A percentile compares a stretch with the other conserved stretches of the same genome.
Evolutionary conservation across 2,113 vertebrate genomes (phyloP).

Genomic region (Cheilinus undulatus): DNA sequence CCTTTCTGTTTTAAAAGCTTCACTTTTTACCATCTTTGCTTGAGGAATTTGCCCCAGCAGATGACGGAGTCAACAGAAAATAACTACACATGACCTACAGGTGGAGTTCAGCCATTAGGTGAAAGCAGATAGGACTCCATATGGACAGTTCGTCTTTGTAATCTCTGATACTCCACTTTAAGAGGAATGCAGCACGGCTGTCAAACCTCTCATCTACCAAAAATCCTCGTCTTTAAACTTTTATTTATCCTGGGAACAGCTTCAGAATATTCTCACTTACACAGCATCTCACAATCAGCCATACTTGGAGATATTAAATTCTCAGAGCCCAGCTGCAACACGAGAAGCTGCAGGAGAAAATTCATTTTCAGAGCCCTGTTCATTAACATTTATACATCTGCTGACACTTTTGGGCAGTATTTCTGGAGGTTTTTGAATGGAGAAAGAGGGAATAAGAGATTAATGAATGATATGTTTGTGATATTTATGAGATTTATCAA

Average conservation of each 20-base stretch:
- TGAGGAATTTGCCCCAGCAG: slow-evolving; percentile 14
- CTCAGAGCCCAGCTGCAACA: not conserved
- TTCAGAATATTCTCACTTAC: slow-evolving; percentile 14
- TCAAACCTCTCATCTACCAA: slow-evolving; percentile 26
- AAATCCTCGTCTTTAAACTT: slow-evolving; percentile 41
- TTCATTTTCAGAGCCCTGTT: slow-evolving; percentile 1
- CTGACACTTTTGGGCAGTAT: not conserved
- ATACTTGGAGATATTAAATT: slow-evolving; percentile 6
- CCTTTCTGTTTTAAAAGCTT: too few relatives aligned
- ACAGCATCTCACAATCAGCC: slow-evolving; percentile 16
- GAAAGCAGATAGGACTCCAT: slow-evolving; percentile 73
- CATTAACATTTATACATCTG: slow-evolving; percentile 17
- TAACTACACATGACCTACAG: slow-evolving; percentile 38
- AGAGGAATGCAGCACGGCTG: slow-evolving; percentile 50
- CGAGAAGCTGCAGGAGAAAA: not conserved
- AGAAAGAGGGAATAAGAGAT: not conserved
- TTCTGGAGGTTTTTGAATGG: not conserved
- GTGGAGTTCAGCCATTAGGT: slow-evolving; percentile 51
- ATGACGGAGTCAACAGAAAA: slow-evolving; percentile 44
- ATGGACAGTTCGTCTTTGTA: slow-evolving; percentile 46
- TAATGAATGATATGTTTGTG: not conserved
- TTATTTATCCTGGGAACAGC: slow-evolving; percentile 36
- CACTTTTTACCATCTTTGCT: not conserved
- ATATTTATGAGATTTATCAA: slow-evolving; percentile 14
- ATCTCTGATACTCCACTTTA: slow-evolving; percentile 19